Conservation (phyloP, 1,140 invertebrate genomes). For the Drosophila oshimai region DNA sequence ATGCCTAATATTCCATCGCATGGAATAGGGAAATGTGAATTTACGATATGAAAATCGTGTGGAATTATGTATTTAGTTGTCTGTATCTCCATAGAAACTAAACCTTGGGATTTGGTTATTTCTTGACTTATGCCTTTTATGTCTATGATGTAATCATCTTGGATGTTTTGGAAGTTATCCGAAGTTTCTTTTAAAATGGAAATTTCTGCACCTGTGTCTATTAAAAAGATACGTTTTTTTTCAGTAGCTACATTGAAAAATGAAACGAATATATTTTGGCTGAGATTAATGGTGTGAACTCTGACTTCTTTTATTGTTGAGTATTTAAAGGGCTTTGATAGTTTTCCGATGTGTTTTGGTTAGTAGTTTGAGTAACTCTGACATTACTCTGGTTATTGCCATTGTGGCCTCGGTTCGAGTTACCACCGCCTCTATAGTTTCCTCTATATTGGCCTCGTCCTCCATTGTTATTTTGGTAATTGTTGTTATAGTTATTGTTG, state of each 20-base stretch:
- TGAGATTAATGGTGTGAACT: neutral
- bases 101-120: neutral
- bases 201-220: conserved; percentile 15
- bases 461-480: neutral
- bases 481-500: neutral
- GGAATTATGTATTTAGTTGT: conserved; percentile 6
- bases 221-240: conserved; percentile 5
- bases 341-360: neutral
- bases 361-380: no score
- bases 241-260: neutral
- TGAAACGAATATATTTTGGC: neutral
- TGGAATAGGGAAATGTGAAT: neutral
- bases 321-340: neutral
- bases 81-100: conserved; percentile 8
- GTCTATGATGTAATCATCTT: conserved; percentile 2
- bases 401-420: no score
- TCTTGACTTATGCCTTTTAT: conserved; percentile 12
- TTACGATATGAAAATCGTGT: conserved; percentile 5
- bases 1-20: conserved; percentile 12
- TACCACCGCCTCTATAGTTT: no score
- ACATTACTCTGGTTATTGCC: no score
- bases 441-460: neutral
- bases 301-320: neutral
- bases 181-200: conserved; percentile 1
- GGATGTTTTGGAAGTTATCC: neutral